Percentiles rank a stretch among this genome's conserved stretches.
These are phyloP conservation scores for Lasioglossum pauxillum DNA, from an alignment of 2,888 invertebrate genomes.

Conservation along the genomic window DNA sequence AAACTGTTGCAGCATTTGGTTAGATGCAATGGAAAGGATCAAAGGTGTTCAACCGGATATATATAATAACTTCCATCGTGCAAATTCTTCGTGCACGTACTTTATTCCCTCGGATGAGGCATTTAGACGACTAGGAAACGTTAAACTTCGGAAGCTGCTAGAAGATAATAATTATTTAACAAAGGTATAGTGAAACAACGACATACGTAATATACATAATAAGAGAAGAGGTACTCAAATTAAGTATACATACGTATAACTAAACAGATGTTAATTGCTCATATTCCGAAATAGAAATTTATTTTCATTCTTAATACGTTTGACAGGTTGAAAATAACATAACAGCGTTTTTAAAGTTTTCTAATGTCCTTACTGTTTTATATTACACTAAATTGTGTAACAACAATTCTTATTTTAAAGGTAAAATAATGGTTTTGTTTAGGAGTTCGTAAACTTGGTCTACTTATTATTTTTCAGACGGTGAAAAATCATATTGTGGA, in stretches of 20 bases:
- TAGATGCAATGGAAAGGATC: constrained; percentile 45
- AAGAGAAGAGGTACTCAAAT: neutral
- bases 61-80: constrained; percentile 39
- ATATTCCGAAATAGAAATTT: no score
- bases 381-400: no score
- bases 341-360: no score
- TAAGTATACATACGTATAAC: neutral
- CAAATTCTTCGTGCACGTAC: constrained; percentile 49
- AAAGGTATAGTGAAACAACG: constrained; percentile 20
- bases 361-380: no score
- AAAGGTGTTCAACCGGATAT: constrained; percentile 32
- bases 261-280: neutral
- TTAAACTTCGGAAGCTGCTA: constrained; percentile 28
- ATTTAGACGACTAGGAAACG: constrained; percentile 35
- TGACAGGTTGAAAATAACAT: no score
- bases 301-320: no score
- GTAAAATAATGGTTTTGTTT: neutral
- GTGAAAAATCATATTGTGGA: constrained; percentile 46
- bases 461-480: constrained; percentile 20
- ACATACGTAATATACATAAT: neutral
- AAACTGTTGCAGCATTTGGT: constrained; percentile 42
- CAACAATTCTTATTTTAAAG: neutral
- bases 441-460: neutral
- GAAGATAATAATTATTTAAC: constrained; percentile 42
- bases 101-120: constrained; percentile 50